Evolutionary conservation across 1,140 invertebrate genomes (phyloP).

Genomic region (Hypsibius dujardini): DNA sequence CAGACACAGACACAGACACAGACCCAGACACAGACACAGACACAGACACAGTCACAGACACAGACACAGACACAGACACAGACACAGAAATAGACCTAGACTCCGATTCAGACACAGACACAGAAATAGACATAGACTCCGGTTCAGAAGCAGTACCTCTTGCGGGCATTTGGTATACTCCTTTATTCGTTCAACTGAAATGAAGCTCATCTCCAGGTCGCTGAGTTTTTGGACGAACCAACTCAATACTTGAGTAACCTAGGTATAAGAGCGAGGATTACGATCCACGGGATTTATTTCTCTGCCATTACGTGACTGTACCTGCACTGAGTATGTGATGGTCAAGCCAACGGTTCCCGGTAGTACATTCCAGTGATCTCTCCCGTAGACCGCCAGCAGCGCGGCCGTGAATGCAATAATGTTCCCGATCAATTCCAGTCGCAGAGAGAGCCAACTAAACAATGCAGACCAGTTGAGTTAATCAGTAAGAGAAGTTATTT

Average conservation of each 20-base stretch:
- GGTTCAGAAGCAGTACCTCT: slow-evolving; percentile 27
- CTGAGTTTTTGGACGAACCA: slow-evolving; percentile 25
- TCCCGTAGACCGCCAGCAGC: slow-evolving; percentile 29
- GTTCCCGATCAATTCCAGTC: slow-evolving; percentile 32
- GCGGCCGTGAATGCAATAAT: slow-evolving; percentile 29
- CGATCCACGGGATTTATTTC: slow-evolving; percentile 12
- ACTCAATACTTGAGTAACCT: slow-evolving; percentile 44
- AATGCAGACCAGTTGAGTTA: not conserved
- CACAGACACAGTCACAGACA: no score
- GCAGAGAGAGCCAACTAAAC: slow-evolving; percentile 34
- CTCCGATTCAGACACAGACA: not conserved
- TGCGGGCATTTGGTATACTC: slow-evolving; percentile 29
- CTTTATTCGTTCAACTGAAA: slow-evolving; percentile 27
- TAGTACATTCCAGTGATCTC: slow-evolving; percentile 38
- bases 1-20: no score
- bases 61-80: slow-evolving; percentile 7
- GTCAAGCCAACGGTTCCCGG: slow-evolving; percentile 70
- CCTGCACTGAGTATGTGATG: slow-evolving; percentile 69
- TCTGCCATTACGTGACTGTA: slow-evolving; percentile 29
- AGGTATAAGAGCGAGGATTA: slow-evolving; percentile 25
- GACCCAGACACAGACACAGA: no score
- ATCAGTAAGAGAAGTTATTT: not conserved
- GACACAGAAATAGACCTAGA: not conserved
- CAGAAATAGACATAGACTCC: not conserved
- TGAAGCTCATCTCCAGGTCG: slow-evolving; percentile 28